Conservation (phyloP, 1,140 invertebrate genomes). For the Zaprionus africanus region DNA sequence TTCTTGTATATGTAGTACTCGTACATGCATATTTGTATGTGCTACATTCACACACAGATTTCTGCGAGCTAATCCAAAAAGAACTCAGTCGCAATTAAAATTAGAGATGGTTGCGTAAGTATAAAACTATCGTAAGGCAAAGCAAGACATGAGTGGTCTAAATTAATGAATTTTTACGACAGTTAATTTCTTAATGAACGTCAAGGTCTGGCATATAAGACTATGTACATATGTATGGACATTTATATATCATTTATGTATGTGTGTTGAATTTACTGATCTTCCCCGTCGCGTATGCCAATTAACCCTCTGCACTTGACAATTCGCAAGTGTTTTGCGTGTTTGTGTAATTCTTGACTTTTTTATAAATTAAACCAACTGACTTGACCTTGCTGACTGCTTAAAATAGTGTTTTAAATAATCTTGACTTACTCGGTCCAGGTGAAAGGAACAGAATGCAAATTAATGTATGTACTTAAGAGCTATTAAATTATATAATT, state of each 20-base stretch:
- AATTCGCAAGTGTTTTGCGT: background rate
- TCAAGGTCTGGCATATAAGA: slow-evolving; percentile 4
- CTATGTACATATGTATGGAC: too few species aligned
- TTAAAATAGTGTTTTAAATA: background rate
- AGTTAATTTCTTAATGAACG: too few species aligned
- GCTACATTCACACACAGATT: slow-evolving; percentile 12
- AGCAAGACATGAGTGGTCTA: background rate
- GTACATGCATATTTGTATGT: background rate
- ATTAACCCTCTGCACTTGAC: background rate
- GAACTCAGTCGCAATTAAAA: slow-evolving; percentile 5
- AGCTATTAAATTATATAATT: background rate
- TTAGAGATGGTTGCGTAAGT: slow-evolving; percentile 5
- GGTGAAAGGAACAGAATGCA: background rate
- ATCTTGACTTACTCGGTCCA: background rate
- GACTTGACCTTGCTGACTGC: background rate
- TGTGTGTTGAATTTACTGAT: background rate
- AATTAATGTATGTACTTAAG: background rate
- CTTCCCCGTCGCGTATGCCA: background rate
- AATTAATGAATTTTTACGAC: background rate
- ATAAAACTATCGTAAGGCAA: background rate
- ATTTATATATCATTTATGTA: background rate
- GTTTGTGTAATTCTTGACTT: background rate
- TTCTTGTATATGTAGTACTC: background rate
- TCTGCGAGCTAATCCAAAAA: slow-evolving; percentile 9
- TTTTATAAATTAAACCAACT: background rate